phyloP scores from a whole-genome alignment of 2,113 vertebrate genomes.

The Suncus etruscus region DNA sequence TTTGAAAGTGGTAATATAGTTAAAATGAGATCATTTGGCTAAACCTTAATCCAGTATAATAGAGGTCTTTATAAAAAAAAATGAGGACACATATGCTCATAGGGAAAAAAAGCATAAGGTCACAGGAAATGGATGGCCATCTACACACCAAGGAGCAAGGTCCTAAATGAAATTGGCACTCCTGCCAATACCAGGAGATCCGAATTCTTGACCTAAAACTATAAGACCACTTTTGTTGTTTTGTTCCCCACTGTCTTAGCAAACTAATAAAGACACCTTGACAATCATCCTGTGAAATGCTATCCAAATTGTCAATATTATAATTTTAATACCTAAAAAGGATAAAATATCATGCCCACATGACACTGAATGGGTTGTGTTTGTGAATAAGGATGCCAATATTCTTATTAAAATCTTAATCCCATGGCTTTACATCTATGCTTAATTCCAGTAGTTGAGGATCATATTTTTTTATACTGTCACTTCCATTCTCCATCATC shows the following conservation, averaged over 20 bases:
- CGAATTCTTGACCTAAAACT: no score
- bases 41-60: no score
- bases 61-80: background rate
- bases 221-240: no score
- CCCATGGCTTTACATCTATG: background rate
- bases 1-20: background rate
- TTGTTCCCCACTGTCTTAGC: no score
- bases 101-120: background rate
- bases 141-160: background rate
- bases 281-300: background rate
- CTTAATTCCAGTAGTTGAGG: background rate
- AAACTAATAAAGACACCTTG: background rate
- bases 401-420: background rate
- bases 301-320: background rate
- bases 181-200: background rate
- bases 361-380: background rate
- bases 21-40: background rate
- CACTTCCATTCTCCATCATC: background rate
- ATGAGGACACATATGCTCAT: background rate
- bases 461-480: background rate
- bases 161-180: background rate
- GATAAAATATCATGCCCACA: background rate
- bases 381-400: background rate
- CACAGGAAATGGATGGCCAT: fast-evolving
- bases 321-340: background rate